Conservation (phyloP, 2,888 invertebrate species). For the Megastigmus dorsalis region DNA sequence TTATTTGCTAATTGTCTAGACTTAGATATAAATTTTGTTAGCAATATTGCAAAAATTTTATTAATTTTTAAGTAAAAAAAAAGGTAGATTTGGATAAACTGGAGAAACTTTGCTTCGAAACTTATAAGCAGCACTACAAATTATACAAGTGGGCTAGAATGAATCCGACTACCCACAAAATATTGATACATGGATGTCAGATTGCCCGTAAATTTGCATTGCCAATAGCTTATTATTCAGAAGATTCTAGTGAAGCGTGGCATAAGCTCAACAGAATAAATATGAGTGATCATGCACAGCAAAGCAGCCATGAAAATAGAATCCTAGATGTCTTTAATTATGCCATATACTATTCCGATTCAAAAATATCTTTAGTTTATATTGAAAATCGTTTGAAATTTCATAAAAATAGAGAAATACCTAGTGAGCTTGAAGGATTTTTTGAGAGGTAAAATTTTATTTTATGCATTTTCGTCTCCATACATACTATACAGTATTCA, state of each 20-base stretch:
- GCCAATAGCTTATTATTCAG: constrained; percentile 13
- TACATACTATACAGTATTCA: too few relatives aligned
- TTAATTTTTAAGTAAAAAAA: neutral
- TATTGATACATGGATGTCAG: constrained; percentile 24
- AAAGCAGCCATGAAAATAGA: neutral
- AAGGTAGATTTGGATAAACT: constrained; percentile 15
- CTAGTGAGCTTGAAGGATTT: neutral
- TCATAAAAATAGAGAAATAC: neutral
- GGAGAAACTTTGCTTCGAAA: neutral
- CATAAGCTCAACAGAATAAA: constrained; percentile 23
- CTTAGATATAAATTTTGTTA: neutral
- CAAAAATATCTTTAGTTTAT: neutral
- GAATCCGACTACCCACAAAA: constrained; percentile 28
- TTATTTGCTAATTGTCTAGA: constrained; percentile 4
- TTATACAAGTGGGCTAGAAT: constrained; percentile 18
- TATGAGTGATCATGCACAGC: constrained; percentile 3
- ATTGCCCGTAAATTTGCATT: constrained; percentile 2
- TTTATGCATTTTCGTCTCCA: too few relatives aligned
- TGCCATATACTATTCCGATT: neutral
- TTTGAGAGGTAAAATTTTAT: too few relatives aligned
- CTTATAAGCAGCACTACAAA: neutral
- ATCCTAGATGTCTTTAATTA: neutral
- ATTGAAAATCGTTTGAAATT: constrained; percentile 5
- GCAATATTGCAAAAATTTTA: constrained; percentile 1
- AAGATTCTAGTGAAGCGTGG: constrained; percentile 23